These are phyloP conservation scores for Siphonodentalium dalli DNA, from an alignment of 2,888 invertebrate genomes.

Conservation along the genomic window DNA sequence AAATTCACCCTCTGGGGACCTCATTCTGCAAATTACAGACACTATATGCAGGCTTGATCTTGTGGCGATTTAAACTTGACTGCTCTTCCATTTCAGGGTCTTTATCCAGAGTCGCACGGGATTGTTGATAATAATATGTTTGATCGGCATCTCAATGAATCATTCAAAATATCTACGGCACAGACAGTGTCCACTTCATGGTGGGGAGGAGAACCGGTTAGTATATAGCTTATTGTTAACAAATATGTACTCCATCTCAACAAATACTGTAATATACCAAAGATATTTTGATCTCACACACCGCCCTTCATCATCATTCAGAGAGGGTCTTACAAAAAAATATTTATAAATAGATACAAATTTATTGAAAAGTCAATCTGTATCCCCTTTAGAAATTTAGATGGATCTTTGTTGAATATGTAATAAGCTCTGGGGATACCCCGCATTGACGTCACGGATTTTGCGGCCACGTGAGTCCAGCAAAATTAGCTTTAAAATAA, in stretches of 20 bases:
- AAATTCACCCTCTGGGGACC: too few relatives aligned
- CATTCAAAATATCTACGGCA: constrained; percentile 30
- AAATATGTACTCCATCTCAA: background rate
- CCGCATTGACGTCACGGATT: too few relatives aligned
- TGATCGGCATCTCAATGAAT: constrained; percentile 47
- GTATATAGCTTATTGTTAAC: constrained; percentile 4
- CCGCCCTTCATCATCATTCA: too few relatives aligned
- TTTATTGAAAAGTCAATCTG: too few relatives aligned
- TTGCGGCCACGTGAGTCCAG: background rate
- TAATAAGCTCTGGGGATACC: too few relatives aligned
- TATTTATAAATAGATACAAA: too few relatives aligned
- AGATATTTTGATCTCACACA: background rate
- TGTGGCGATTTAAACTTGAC: too few relatives aligned
- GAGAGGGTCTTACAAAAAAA: too few relatives aligned
- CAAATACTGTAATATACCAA: background rate
- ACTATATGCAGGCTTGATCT: too few relatives aligned
- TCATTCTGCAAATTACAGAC: too few relatives aligned
- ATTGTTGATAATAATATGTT: constrained; percentile 64
- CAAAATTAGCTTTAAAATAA: background rate
- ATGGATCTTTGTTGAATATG: too few relatives aligned
- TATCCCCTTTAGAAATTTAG: too few relatives aligned
- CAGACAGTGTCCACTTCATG: constrained; percentile 33
- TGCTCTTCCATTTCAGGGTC: constrained; percentile 41
- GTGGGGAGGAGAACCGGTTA: constrained; percentile 52
- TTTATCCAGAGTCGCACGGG: constrained; percentile 64